Evolutionary conservation across 2,888 invertebrate species (phyloP), one percentile per base, ranked within the genome.

Genomic region (Rhamphomyia laevipes): DNA sequence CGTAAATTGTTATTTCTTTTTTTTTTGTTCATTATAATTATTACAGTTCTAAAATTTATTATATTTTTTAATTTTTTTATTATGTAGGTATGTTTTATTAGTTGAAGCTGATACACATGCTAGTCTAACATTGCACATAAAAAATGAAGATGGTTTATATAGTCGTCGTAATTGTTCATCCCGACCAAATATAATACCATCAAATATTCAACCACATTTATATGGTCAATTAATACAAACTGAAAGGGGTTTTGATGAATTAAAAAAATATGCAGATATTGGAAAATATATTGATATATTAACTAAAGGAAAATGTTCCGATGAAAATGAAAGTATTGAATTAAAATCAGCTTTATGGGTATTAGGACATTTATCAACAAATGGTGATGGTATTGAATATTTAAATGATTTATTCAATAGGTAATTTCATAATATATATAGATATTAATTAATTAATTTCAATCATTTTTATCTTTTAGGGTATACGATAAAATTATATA

Each of bases 291-390:
- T 68, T 15, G 67, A 68, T 7, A 56, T 63, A 43, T 49, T 73
- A 33, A 63, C 57, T 33, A 60, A 67, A 38, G 78, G 76, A 44
- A 74, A 76, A 51, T 82, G 81, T 60, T 68, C 72, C 3, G 79
- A 77, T 12, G 83, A 84, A 46, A 76, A 77, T 52, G 83, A 85
- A 58, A 80, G 89, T 47, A 69, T 86, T 42, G 81, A 85, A 54
- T 67, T 93, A 40, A 96, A 96, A 68, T 81, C 91, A 7, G 85
- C 92, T 0, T 70, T 96, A 0, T 96, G 96, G 95, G 86, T 88
- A 2, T 65, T 86, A 45, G 90, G 90, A 15, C 90, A 92, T 67
- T 77, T 88, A 12, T 87, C 84, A 3, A 83, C 84, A 1, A 85
- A 89, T 9, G 71, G 77, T 1, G 77, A 80, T 56, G 94, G 94